These are phyloP conservation scores for Notarius quadriscutis DNA, from an alignment of 2,113 vertebrate genomes.

Conservation along the genomic window DNA sequence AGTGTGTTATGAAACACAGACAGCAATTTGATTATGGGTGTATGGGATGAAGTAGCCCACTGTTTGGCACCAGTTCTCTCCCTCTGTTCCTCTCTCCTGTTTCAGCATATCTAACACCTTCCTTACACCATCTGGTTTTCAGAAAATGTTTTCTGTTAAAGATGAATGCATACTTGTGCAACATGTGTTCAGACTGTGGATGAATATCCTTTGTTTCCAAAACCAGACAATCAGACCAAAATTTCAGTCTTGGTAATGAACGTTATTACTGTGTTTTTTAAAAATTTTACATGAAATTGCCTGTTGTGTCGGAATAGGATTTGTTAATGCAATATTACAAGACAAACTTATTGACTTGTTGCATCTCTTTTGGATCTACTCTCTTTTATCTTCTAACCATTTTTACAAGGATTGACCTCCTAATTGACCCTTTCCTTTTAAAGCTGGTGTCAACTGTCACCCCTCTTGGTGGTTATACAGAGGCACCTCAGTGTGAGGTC, in stretches of 20 bases:
- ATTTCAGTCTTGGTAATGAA: background rate
- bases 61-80: background rate
- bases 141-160: slow-evolving; percentile 6
- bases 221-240: background rate
- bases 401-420: slow-evolving; percentile 5
- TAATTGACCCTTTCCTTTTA: slow-evolving; percentile 26
- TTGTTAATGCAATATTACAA: background rate
- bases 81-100: background rate
- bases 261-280: background rate
- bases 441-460: slow-evolving; percentile 24
- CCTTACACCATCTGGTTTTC: background rate
- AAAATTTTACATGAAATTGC: background rate
- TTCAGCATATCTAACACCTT: background rate
- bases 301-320: background rate
- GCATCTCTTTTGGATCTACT: background rate
- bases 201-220: background rate
- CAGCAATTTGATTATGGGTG: slow-evolving; percentile 23
- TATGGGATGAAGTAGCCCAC: slow-evolving; percentile 7
- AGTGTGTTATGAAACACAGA: slow-evolving; percentile 1
- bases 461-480: slow-evolving; percentile 5
- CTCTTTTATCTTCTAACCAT: background rate
- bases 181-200: background rate
- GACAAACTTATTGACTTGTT: background rate
- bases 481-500: slow-evolving; percentile 35
- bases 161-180: background rate